Base-by-base conservation (phyloP, 2,888 invertebrate genomes). In the Zelleria hepariella region DNA sequence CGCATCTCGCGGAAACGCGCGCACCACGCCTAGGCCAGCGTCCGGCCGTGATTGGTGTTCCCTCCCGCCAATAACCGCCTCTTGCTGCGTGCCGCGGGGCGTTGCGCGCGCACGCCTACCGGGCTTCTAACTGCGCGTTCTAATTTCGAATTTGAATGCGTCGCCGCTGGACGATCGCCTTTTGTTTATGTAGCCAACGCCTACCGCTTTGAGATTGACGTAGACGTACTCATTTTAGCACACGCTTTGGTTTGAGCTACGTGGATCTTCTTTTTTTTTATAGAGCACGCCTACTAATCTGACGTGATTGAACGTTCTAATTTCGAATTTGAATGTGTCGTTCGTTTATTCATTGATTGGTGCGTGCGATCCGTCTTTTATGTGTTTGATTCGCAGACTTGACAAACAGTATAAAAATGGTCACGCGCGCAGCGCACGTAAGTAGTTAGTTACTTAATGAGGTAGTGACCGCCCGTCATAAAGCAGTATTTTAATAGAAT, bases 231-330 rank as follows among this genome's bases (percentile, higher is more conserved):
- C n/a, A n/a, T n/a, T n/a, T n/a, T n/a, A n/a, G n/a, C n/a, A n/a
- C n/a, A n/a, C n/a, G n/a, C n/a, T n/a, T n/a, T n/a, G n/a, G n/a
- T n/a, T n/a, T n/a, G n/a, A n/a, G n/a, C n/a, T n/a, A n/a, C n/a
- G n/a, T n/a, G n/a, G n/a, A n/a, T n/a, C n/a, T n/a, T n/a, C n/a
- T n/a, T n/a, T n/a, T n/a, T n/a, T n/a, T n/a, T n/a, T n/a, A n/a
- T n/a, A n/a, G 78, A 74, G 72, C 71, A 83, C 86, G 85, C 86
- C 87, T 80, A 78, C 80, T 77, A 75, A n/a, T 15, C 32, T 15
- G n/a, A n/a, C 15, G 15, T 42, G 15, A 42, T 3, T 42, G 32
- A 15, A 15, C 77, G 70, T 76, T 80, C 83, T 82, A 82, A 81
- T 84, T 86, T 82, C 73, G 74, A 82, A 80, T 80, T 81, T 78